Conservation (phyloP, 1,140 invertebrate species). For the Adelges cooleyi region DNA sequence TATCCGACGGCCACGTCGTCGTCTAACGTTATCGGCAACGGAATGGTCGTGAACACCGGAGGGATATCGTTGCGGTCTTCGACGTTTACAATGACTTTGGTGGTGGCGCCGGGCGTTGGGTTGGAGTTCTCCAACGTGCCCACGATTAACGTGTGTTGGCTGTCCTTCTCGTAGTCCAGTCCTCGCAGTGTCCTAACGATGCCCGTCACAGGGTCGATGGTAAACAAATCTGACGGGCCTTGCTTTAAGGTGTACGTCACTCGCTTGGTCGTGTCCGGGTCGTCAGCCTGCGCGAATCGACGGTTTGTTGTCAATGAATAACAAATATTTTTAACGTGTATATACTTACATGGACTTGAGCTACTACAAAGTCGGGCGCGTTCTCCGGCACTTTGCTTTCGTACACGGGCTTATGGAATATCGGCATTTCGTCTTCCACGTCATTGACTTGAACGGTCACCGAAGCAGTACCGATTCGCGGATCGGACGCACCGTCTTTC, state of each 20-base stretch:
- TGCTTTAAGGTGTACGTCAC: conserved; percentile 75
- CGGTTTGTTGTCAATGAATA: too few species aligned
- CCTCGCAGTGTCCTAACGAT: conserved; percentile 59
- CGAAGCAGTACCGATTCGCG: conserved; percentile 71
- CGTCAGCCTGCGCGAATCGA: conserved; percentile 54
- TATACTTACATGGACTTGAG: conserved; percentile 50
- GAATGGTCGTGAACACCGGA: conserved; percentile 69
- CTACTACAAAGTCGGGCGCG: conserved; percentile 57
- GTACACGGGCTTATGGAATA: conserved; percentile 61
- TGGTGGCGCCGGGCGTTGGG: conserved; percentile 55
- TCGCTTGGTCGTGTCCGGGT: conserved; percentile 65
- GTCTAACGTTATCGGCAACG: conserved; percentile 67
- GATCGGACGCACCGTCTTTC: conserved; percentile 72
- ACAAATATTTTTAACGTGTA: too few species aligned
- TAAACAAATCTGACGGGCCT: conserved; percentile 67
- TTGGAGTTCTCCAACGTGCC: conserved; percentile 70
- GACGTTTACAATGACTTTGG: conserved; percentile 62
- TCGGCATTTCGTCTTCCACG: conserved; percentile 69
- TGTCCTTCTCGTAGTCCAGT: conserved; percentile 66
- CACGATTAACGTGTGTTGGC: conserved; percentile 58
- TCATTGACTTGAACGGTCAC: conserved; percentile 71
- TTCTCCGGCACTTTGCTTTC: conserved; percentile 73
- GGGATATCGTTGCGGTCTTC: conserved; percentile 70
- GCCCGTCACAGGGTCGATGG: conserved; percentile 66
- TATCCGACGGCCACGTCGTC: conserved; percentile 71